Evolutionary conservation across 2,888 invertebrate genomes (phyloP), one percentile per base, ranked within the genome.

Genomic region (Paralinhomoeus sp.): DNA sequence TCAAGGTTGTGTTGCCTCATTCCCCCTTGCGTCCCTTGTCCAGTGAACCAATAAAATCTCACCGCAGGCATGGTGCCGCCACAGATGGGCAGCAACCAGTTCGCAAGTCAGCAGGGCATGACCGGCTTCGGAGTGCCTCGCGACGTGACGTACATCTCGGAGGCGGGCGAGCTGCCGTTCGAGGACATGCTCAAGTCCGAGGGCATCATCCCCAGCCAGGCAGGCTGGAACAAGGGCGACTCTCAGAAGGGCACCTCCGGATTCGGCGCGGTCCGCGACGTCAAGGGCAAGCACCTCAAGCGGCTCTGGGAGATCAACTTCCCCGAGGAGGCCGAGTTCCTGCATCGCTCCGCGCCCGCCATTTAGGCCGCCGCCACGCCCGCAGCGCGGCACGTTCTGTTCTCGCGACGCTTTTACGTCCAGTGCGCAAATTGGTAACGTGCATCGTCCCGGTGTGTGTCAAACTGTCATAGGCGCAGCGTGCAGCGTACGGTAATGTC

Each of bases 181-280:
- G 59, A 59, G 48, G 59, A 59, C 24, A 13, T 36, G 18, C 42
- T 37, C 23, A 53, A 51, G 48, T 57, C 57, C 42, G 57, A 61
- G 53, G 51, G 54, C 36, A 60, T 60, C 49, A 61, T 60, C 51
- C 60, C 57, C 37, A 51, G 52, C 41, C 60, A 60, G 46, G 61
- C 61, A 46, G 61, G 61, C 45, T 60, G 60, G 60, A 60, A 60
- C 50, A 55, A 52, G 51, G 60, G 61, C 52, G 60, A 61, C 51
- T 58, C 58, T 17, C 60, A 60, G 53, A 47, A 55, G 55, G 54
- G 56, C 45, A 59, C 58, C 58, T 60, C 57, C 22, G 50, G 53
- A 5, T 61, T 60, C 50, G 61, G 61, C 36, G 52, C 52, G n/a
- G 56, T 59, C 17, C 50, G 61, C 18, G 61, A 61, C 49, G 60